Base-by-base conservation (phyloP, 2,797 vertebrate species). In the Xyrichtys novacula region DNA sequence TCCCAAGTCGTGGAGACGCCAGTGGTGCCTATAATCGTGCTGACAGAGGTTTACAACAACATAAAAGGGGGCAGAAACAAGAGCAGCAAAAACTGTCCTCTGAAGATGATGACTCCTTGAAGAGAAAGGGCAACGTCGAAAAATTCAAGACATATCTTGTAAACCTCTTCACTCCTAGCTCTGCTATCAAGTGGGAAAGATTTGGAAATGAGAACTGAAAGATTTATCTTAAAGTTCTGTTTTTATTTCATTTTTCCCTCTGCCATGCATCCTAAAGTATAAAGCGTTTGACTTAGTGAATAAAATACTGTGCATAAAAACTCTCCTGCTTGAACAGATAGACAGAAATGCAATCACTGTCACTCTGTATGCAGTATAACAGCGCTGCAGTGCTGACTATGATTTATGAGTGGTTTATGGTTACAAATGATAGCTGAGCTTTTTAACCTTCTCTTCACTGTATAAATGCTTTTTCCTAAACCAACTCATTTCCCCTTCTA, bases 201-300 rank as follows among this genome's bases (percentile, higher is more conserved):
- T 58, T 83, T 3, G 40, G 71, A 8, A 46, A 82, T 6, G 70
- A 83, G 11, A 72, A 68, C 26, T 61, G 17, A 76, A 0, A 12
- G 3, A 43, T 16, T 39, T 15, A 14, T 10, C 10, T 12, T 36
- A 8, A 36, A 36, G 5, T 14, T 7, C 29, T 31, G 10, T 31
- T 10, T 4, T 10, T 12, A 17, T n/a, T 11, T 7, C 5, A 28
- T n/a, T 28, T 5, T 9, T 34, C 12, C 0, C 7, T 53, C 25
- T 28, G 52, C 5, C 39, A 20, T 19, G 25, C 19, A 52, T 52
- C 12, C 29, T 17, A 20, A 1, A 34, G 6, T 17, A 32, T 36
- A n/a, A 17, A 42, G 1, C 32, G 23, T 14, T n/a, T n/a, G n/a
- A n/a, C n/a, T 55, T 1, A 60, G 26, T 69, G 29, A 78, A 69